These are phyloP conservation scores for Alligator mississippiensis DNA, from an alignment of 2,113 vertebrate species.

Conservation along the genomic window DNA sequence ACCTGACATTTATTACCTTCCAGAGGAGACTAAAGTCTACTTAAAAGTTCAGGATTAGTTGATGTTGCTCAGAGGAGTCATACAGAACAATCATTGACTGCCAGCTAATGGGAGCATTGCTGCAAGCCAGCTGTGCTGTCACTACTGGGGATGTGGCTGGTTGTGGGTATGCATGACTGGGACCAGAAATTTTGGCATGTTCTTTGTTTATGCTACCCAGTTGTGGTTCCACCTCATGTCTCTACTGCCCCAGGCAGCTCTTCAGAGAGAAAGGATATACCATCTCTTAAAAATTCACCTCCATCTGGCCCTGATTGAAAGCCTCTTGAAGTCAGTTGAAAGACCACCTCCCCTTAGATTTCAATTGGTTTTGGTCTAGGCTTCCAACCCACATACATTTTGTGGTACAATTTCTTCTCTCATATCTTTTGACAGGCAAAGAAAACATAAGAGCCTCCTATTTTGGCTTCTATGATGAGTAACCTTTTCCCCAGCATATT, in stretches of 20 bases:
- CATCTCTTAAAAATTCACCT: neutral
- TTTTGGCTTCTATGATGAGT: neutral
- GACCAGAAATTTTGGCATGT: neutral
- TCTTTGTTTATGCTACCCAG: neutral
- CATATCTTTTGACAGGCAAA: neutral
- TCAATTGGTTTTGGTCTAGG: neutral
- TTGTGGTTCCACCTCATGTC: neutral
- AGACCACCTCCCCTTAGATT: neutral
- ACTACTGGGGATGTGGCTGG: fast-evolving
- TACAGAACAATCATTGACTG: neutral
- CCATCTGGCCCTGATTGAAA: neutral
- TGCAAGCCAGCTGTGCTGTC: neutral
- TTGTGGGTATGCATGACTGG: fast-evolving
- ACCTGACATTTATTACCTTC: neutral
- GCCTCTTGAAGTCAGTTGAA: neutral
- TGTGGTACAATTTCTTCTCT: neutral
- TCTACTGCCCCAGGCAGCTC: neutral
- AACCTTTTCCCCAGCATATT: neutral
- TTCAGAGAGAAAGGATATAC: neutral
- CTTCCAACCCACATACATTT: neutral
- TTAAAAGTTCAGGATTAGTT: constrained; percentile 11
- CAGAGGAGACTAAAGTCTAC: neutral
- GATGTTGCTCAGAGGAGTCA: neutral
- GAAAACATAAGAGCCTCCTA: fast-evolving
- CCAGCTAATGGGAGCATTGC: neutral